A percentile compares a stretch with the other conserved stretches of the same genome.
phyloP scores from a whole-genome alignment of 2,113 vertebrate species.

The Lampris incognitus region DNA sequence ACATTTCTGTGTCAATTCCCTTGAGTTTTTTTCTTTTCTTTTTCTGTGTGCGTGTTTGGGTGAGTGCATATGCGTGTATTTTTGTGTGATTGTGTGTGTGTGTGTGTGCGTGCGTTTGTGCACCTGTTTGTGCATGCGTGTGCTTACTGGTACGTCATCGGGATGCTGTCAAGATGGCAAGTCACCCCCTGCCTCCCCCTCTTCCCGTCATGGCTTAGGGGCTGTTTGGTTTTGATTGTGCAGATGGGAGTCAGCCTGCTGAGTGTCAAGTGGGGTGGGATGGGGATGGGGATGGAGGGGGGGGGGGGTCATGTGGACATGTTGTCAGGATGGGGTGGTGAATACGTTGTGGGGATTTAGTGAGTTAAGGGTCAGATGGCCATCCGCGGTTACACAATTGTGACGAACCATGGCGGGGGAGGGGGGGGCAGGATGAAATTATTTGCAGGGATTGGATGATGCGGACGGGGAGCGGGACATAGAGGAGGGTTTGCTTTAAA shows the following conservation, averaged over 20 bases:
- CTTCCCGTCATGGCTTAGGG: conserved; percentile 20
- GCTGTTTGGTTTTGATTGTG: conserved; percentile 72
- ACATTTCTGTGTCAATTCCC: conserved; percentile 28
- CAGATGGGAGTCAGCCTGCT: conserved; percentile 70
- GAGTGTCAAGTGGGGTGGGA: conserved; percentile 63
- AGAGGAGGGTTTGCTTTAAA: conserved; percentile 52
- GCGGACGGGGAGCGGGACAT: not conserved
- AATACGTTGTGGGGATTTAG: conserved; percentile 78
- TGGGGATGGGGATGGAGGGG: no score
- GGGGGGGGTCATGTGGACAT: conserved; percentile 57
- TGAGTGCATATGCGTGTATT: not conserved
- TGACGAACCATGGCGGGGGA: conserved; percentile 39
- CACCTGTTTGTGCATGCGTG: not conserved
- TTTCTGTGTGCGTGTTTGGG: conserved; percentile 14
- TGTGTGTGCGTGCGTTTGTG: conserved; percentile 8
- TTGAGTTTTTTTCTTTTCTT: conserved; percentile 15
- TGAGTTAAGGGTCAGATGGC: conserved; percentile 66
- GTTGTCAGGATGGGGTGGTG: conserved; percentile 67
- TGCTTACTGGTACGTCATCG: conserved; percentile 32
- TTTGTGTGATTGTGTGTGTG: conserved; percentile 22
- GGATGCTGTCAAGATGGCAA: conserved; percentile 48
- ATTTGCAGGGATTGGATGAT: conserved; percentile 44
- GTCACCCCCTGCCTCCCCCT: conserved; percentile 5
- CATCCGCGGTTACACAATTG: conserved; percentile 55
- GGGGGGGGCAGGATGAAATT: conserved; percentile 38